These are phyloP conservation scores for Zaprionus obscuricornis DNA, from an alignment of 2,888 invertebrate genomes.

Conservation along the genomic window DNA sequence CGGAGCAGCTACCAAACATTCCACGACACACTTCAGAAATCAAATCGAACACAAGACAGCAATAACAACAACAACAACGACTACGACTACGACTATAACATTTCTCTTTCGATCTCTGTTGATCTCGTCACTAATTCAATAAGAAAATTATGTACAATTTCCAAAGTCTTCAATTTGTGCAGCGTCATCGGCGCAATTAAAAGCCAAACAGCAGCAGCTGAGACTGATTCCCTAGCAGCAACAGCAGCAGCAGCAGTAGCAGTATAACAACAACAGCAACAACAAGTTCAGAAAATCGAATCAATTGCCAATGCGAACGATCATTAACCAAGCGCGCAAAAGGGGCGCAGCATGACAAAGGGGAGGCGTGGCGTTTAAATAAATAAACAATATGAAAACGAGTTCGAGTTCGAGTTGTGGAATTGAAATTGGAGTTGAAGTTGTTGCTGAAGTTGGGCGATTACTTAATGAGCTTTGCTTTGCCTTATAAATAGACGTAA, in stretches of 20 bases:
- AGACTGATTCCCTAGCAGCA: conserved; percentile 8
- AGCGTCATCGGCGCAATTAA: conserved; percentile 69
- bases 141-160: conserved; percentile 72
- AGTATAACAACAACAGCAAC: conserved; percentile 52
- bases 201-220: conserved; percentile 73
- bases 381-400: conserved; percentile 72
- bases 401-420: conserved; percentile 40
- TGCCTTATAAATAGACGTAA: conserved; percentile 73
- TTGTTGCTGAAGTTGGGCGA: conserved; percentile 49
- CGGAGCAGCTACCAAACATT: conserved; percentile 68
- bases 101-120: conserved; percentile 44
- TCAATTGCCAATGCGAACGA: conserved; percentile 76
- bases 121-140: conserved; percentile 63
- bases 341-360: not conserved
- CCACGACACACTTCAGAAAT: conserved; percentile 73
- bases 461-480: conserved; percentile 77
- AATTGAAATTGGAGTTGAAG: conserved; percentile 27
- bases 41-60: conserved; percentile 65
- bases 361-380: conserved; percentile 53
- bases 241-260: conserved; percentile 58
- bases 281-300: conserved; percentile 69
- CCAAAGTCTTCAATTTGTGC: conserved; percentile 54
- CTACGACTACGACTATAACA: conserved; percentile 33
- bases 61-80: conserved; percentile 20
- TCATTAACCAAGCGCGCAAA: conserved; percentile 45